These are phyloP conservation scores for Leptinotarsa rubiginosa DNA, from an alignment of 2,888 invertebrate genomes.

Conservation along the genomic window DNA sequence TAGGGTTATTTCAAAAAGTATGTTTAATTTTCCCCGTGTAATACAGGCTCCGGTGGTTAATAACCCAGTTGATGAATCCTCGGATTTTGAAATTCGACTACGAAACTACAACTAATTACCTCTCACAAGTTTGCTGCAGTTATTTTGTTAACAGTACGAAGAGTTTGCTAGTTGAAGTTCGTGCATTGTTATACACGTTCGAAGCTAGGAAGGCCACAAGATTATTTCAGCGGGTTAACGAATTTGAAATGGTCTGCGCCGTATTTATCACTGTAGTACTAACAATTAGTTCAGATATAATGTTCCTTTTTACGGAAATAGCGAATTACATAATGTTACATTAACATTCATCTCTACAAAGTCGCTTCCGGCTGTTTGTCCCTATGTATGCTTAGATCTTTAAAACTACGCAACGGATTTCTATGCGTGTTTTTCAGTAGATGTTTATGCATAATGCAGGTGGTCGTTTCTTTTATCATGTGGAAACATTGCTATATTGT, in stretches of 20 bases:
- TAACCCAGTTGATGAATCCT: constrained; percentile 9
- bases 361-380: too few species aligned
- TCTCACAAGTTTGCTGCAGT: constrained; percentile 15
- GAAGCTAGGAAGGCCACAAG: background rate
- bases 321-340: too few species aligned
- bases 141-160: constrained; percentile 1
- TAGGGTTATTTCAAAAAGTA: too few species aligned
- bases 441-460: too few species aligned
- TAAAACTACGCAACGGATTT: too few species aligned
- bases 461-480: too few species aligned
- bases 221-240: background rate
- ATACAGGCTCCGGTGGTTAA: background rate
- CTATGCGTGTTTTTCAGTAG: too few species aligned
- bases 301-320: too few species aligned
- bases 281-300: background rate
- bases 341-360: too few species aligned
- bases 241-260: background rate
- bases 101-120: constrained; percentile 10
- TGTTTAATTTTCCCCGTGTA: background rate
- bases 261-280: background rate
- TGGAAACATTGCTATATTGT: too few species aligned
- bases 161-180: constrained; percentile 6
- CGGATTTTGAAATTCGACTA: constrained; percentile 13
- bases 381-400: too few species aligned
- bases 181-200: constrained; percentile 10